Evolutionary conservation across 92 coral and sea anemone species (phyloP), one percentile per base, ranked within the genome.

Genomic region (Plumapathes pennacea): DNA sequence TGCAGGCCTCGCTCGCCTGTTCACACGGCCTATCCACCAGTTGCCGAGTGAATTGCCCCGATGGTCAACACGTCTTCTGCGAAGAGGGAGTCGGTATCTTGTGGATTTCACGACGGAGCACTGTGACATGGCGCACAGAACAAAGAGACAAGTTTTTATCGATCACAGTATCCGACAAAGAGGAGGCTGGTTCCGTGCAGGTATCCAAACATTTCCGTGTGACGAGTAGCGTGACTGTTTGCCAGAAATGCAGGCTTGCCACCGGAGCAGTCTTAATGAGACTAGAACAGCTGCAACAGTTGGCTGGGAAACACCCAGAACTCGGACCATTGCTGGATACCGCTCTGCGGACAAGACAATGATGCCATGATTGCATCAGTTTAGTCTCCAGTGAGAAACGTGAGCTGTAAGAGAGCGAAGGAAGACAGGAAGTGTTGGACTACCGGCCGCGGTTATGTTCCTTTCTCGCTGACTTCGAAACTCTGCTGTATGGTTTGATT

Each of bases 61-160:
- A n/a, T n/a, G n/a, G n/a, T n/a, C n/a, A 85, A 26, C 83, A 85
- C 20, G 72, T 69, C 47, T 74, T 85, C 41, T 59, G 80, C 8
- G 94, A 85, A 23, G 90, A 64, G 57, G 86, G 88, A n/a, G 69
- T 75, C 44, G 87, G 94, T 13, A 69, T 81, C 23, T 52, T 59
- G 31, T 43, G 38, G 47, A 85, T 85, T 23, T 85, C 92, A 12
- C 67, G 47, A 29, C 78, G 60, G 25, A 74, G 88, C 50, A 53
- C 88, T 3, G 63, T 85, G 12, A 60, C 62, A 62, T 80, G 92
- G 88, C 10, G 60, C 29, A 74, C 63, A 5, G 6, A 41, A 18
- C 36, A 46, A 32, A 70, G 64, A 25, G 71, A 60, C 20, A 80
- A 54, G 13, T 60, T 85, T 31, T 25, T 85, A 5, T 83, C 79